Evolutionary conservation across 1,140 invertebrate species (phyloP), one percentile per base, ranked within the genome.

Genomic region (Eriosoma lanigerum): DNA sequence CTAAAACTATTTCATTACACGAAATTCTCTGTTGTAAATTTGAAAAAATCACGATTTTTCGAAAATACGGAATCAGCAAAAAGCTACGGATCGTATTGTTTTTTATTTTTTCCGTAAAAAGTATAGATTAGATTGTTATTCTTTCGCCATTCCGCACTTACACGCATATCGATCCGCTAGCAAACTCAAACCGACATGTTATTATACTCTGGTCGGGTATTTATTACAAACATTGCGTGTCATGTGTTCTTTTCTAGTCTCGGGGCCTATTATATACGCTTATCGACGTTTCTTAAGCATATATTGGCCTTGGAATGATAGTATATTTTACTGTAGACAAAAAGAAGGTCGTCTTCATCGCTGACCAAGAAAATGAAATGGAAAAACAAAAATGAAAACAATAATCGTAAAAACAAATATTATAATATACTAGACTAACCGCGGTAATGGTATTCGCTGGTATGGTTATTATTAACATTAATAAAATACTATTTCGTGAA

Each of bases 351-450:
- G n/a, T n/a, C 24, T 26, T 54, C 38, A n/a, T 3, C 24, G 70
- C 12, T 12, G 19, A 44, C 52, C 13, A 24, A 46, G 73, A 76
- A 58, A 76, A 76, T 58, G 38, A 76, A 76, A 76, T 52, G 54
- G 15, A 38, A 76, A 24, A n/a, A 38, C 32, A 38, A 38, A 38
- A 76, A 76, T 26, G 52, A 58, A 76, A 58, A 76, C 52, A 32
- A 76, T 76, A 56, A 76, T 24, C 73, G 54, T 76, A 76, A 76
- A 76, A 76, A 58, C 21, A 76, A 26, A 48, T 54, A 68, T 68
- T 3, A 68, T 76, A 58, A 76, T 76, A 17, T 60, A 21, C 73
- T 12, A 76, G n/a, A 56, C 12, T 26, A 15, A 13, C 72, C 29
- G 12, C 32, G 72, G 13, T 64, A 46, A 15, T 46, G 15, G 21